A percentile compares a stretch with the other conserved stretches of the same genome.
phyloP scores from a whole-genome alignment of 37 sponge, comb jelly and placozoan species.

The Mnemiopsis leidyi region DNA sequence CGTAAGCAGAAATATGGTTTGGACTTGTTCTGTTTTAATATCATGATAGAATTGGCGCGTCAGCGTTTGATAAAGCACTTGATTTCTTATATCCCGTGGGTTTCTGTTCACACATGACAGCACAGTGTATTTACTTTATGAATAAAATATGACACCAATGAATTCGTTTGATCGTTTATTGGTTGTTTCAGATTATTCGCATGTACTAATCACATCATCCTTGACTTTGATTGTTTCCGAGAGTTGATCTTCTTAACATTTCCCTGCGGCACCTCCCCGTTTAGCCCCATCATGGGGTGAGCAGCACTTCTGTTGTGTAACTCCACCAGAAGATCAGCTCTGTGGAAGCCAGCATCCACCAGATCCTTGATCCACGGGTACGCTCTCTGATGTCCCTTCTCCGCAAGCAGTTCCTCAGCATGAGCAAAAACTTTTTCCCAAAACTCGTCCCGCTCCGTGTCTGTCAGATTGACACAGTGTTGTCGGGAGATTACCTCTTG shows the following conservation, averaged over 20 bases:
- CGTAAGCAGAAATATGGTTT: too few relatives aligned
- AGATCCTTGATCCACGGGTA: conserved; percentile 6
- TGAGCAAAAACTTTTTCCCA: conserved; percentile 13
- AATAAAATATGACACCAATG: too few relatives aligned
- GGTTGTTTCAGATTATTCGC: not conserved
- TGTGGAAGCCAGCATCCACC: not conserved
- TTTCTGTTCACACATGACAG: too few relatives aligned
- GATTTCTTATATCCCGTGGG: too few relatives aligned
- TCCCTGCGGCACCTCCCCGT: not conserved
- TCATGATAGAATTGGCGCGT: too few relatives aligned
- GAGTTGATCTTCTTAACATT: not conserved
- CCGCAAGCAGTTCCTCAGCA: not conserved
- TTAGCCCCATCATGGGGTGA: not conserved
- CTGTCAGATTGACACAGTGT: not conserved
- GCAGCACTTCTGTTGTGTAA: not conserved
- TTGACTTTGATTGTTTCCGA: conserved; percentile 16
- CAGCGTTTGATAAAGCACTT: too few relatives aligned
- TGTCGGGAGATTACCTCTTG: not conserved
- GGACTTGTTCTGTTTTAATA: too few relatives aligned
- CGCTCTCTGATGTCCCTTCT: not conserved
- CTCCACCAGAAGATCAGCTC: conserved; percentile 1
- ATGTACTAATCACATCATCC: not conserved
- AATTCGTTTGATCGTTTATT: not conserved
- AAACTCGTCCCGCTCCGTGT: conserved; percentile 3
- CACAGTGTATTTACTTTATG: too few relatives aligned